A percentile compares a stretch with the other conserved stretches of the same genome.
These are phyloP conservation scores for Episyrphus balteatus DNA, from an alignment of 1,140 invertebrate genomes.

Conservation along the genomic window DNA sequence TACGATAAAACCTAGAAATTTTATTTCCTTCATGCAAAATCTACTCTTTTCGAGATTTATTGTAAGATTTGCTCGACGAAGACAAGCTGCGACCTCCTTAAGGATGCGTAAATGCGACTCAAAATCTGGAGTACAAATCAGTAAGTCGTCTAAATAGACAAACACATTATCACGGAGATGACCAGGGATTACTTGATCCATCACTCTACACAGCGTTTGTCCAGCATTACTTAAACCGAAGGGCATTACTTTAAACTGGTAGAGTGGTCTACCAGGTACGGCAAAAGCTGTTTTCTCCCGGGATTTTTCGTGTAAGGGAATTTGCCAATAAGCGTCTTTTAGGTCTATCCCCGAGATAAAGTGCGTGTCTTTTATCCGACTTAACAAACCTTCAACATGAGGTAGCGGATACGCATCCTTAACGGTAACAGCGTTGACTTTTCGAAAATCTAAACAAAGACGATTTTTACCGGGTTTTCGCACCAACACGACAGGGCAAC, in stretches of 20 bases:
- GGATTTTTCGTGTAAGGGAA: constrained; percentile 16
- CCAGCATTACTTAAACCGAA: no score
- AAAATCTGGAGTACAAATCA: constrained; percentile 23
- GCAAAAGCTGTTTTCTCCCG: constrained; percentile 37
- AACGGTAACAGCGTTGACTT: no score
- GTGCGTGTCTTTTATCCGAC: no score
- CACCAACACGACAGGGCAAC: no score
- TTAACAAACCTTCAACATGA: no score
- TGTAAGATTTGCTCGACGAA: constrained; percentile 34
- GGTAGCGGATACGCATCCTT: no score
- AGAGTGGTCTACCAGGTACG: constrained; percentile 32
- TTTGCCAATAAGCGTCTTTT: constrained; percentile 29
- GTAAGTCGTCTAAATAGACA: no score
- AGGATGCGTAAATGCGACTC: constrained; percentile 34
- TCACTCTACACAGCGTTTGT: constrained; percentile 3
- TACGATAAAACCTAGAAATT: constrained; percentile 6
- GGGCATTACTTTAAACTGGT: constrained; percentile 36
- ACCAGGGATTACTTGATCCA: constrained; percentile 9
- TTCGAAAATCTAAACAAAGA: no score
- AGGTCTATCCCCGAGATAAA: constrained; percentile 17
- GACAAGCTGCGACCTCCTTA: constrained; percentile 21
- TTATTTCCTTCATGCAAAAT: no score
- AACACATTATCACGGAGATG: constrained; percentile 2
- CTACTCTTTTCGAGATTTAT: constrained; percentile 37
- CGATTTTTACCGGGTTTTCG: no score